A percentile compares a stretch with the other conserved stretches of the same genome.
phyloP scores from a whole-genome alignment of 1,140 invertebrate species.

The Drosophila jambulina region DNA sequence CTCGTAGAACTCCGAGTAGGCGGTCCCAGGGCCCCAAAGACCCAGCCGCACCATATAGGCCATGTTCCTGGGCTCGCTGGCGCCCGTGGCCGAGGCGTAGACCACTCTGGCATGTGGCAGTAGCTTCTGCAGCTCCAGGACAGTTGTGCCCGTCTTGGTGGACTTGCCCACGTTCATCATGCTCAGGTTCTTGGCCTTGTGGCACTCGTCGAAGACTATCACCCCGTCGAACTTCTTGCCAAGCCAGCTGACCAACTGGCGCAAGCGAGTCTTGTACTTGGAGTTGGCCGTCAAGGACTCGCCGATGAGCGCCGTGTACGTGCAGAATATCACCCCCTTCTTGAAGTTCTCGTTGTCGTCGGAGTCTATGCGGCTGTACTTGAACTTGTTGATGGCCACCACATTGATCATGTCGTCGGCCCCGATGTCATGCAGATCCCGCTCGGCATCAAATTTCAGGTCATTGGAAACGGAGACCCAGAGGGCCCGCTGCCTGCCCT shows the following conservation, averaged over 20 bases:
- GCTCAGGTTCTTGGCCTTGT: constrained; percentile 99
- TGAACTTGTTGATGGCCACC: constrained; percentile 95
- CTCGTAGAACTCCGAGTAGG: constrained; percentile 97
- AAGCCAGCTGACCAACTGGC: constrained; percentile 98
- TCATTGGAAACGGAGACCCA: constrained; percentile 99
- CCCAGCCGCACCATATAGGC: constrained; percentile 99
- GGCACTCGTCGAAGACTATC: constrained; percentile 99
- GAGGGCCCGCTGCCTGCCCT: constrained; percentile 95
- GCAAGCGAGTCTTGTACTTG: constrained; percentile 96
- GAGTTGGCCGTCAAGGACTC: constrained; percentile 94
- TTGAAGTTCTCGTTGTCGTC: constrained; percentile 95
- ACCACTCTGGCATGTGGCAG: constrained; percentile 97
- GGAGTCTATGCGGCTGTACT: constrained; percentile 97
- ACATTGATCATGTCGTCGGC: constrained; percentile 89
- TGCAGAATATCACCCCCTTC: constrained; percentile 98
- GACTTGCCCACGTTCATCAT: constrained; percentile 97
- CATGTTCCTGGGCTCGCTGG: constrained; percentile 99
- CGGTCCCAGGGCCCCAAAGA: constrained; percentile 98
- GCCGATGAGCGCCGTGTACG: constrained; percentile 99
- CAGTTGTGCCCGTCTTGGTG: constrained; percentile 94
- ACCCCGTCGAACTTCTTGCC: constrained; percentile 97
- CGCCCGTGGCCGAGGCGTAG: constrained; percentile 99
- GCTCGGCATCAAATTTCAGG: constrained; percentile 98
- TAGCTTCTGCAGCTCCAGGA: constrained; percentile 97
- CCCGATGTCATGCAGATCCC: constrained; percentile 98